Percentiles rank a stretch among this genome's conserved stretches.
These are phyloP conservation scores for Dynastes hyllus DNA, from an alignment of 2,888 invertebrate species.

Conservation along the genomic window DNA sequence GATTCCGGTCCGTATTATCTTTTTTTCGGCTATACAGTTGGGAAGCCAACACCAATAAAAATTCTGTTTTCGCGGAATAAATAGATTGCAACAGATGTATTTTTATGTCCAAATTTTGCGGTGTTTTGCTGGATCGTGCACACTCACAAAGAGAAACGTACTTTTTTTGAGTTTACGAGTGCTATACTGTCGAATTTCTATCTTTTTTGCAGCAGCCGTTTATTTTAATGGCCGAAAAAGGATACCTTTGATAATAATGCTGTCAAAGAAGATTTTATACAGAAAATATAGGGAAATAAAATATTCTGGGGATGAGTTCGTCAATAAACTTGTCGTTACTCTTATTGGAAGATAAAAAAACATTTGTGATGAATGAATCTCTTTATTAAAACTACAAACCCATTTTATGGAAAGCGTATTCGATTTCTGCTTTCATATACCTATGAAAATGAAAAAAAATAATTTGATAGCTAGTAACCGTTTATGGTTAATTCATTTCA, in stretches of 20 bases:
- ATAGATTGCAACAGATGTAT: slow-evolving; percentile 34
- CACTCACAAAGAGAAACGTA: not conserved
- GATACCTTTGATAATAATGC: no score
- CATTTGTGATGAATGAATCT: not conserved
- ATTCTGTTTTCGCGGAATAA: slow-evolving; percentile 24
- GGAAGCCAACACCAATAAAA: slow-evolving; percentile 11
- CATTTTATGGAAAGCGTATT: not conserved
- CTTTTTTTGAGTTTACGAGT: slow-evolving; percentile 1
- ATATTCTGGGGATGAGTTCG: not conserved
- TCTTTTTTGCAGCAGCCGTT: not conserved
- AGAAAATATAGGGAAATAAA: not conserved
- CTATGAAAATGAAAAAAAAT: no score
- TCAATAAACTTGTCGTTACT: not conserved
- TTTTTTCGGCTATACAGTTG: not conserved
- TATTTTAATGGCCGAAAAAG: no score
- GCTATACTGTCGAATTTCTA: not conserved
- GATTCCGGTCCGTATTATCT: not conserved
- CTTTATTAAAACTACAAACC: not conserved
- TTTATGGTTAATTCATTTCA: not conserved
- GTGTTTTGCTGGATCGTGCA: not conserved
- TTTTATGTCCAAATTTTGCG: not conserved
- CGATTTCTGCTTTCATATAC: no score
- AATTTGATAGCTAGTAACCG: not conserved
- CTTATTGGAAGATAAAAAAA: not conserved
- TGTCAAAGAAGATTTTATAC: no score